A percentile compares a stretch with the other conserved stretches of the same genome.
phyloP scores from a whole-genome alignment of 2,797 vertebrate genomes.

The Malacoctenus gilli region DNA sequence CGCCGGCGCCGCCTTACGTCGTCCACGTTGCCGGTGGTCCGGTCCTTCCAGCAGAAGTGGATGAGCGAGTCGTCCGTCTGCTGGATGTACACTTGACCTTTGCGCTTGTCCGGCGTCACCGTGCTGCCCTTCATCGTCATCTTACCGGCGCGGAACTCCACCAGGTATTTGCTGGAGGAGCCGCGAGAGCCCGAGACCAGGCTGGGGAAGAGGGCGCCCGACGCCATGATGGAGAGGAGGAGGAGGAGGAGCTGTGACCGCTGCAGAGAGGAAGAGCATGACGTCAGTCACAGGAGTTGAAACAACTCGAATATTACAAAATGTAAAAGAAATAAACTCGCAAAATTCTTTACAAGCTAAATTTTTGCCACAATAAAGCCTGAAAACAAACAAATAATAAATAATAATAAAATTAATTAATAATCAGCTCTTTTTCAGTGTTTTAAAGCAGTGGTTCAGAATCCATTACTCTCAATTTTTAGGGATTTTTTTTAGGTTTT shows the following conservation, averaged over 20 bases:
- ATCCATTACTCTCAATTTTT: too few relatives aligned
- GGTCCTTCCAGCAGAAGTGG: constrained; percentile 98
- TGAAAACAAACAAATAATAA: too few relatives aligned
- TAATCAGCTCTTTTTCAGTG: too few relatives aligned
- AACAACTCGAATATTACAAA: background rate
- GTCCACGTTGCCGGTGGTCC: constrained; percentile 91
- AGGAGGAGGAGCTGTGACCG: background rate
- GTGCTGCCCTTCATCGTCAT: constrained; percentile 96
- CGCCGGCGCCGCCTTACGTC: constrained; percentile 86
- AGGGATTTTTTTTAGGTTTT: too few relatives aligned
- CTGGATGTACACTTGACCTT: constrained; percentile 96
- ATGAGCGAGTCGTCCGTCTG: constrained; percentile 97
- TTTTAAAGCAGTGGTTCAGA: too few relatives aligned
- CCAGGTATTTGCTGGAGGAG: constrained; percentile 94
- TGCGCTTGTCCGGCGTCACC: constrained; percentile 95
- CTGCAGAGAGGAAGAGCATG: too few relatives aligned
- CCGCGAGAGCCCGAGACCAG: constrained; percentile 94
- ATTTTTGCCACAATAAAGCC: too few relatives aligned
- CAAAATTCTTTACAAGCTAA: too few relatives aligned
- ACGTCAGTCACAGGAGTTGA: background rate
- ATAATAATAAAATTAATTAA: too few relatives aligned
- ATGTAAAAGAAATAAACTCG: too few relatives aligned
- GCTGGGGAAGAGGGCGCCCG: constrained; percentile 94
- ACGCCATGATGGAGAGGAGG: constrained; percentile 84
- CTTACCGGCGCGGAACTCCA: constrained; percentile 96